A percentile compares a stretch with the other conserved stretches of the same genome.
phyloP scores from a whole-genome alignment of 2,888 invertebrate species.

The Caenorhabditis sp. region DNA sequence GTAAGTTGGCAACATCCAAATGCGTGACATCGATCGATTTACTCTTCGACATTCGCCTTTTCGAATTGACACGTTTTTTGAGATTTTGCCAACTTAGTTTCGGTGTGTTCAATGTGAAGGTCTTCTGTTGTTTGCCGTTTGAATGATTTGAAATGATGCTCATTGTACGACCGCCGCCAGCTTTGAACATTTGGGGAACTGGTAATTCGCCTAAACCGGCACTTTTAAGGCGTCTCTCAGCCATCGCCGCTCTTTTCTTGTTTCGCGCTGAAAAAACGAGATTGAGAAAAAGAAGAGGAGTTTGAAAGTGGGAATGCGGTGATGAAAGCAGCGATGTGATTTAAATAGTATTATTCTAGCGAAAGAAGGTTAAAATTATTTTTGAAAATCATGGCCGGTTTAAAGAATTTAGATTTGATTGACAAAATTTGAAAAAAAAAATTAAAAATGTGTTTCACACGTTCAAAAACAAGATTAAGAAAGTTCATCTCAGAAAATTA shows the following conservation, averaged over 20 bases:
- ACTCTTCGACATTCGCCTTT: slow-evolving; percentile 17
- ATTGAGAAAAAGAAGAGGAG: not conserved
- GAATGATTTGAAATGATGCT: slow-evolving; percentile 27
- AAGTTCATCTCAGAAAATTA: no score
- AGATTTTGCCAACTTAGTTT: slow-evolving; percentile 28
- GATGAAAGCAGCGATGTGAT: not conserved
- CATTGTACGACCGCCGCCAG: slow-evolving; percentile 15
- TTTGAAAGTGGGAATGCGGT: not conserved
- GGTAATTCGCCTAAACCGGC: slow-evolving; percentile 54
- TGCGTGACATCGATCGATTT: slow-evolving; percentile 38
- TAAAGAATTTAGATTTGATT: no score
- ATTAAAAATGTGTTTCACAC: no score
- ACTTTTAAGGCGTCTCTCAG: slow-evolving; percentile 61
- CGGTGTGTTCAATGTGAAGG: slow-evolving; percentile 13
- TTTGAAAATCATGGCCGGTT: not conserved
- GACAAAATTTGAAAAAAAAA: no score
- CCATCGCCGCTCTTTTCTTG: slow-evolving; percentile 60
- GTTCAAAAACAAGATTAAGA: no score
- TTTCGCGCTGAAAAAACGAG: slow-evolving; percentile 50
- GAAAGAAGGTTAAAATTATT: not conserved
- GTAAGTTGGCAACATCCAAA: slow-evolving; percentile 20
- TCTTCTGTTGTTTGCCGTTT: slow-evolving; percentile 18
- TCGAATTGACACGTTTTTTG: slow-evolving; percentile 7
- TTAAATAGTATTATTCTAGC: no score
- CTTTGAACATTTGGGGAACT: slow-evolving; percentile 52